Base-by-base conservation (phyloP, 2,113 vertebrate genomes). In the Zosterops borbonicus region DNA sequence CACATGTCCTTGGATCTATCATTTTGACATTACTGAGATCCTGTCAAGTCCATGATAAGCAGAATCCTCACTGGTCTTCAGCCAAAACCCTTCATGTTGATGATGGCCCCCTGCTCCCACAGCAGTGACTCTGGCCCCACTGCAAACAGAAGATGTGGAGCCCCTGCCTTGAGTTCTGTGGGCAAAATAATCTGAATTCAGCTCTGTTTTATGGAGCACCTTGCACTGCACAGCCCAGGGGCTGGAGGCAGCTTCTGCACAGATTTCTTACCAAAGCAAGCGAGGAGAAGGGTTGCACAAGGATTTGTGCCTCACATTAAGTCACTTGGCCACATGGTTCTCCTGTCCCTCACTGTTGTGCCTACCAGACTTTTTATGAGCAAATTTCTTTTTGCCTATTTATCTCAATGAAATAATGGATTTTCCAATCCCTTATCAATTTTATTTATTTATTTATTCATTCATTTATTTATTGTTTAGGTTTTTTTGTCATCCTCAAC, bases 311-410 rank as follows among this genome's bases (percentile, higher is more conserved):
- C 28, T 73, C 39, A 23, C 6, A 4, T 10, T 11, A 8, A 23
- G 3, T 62, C 53, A 10, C 29, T 24, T 31, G 56, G 29, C 15
- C 69, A 19, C 0, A 2, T 0, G 1, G 28, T 59, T 60, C 12
- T 59, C 39, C 53, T 68, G 17, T 35, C 11, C 44, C 16, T 59
- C 33, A n/a, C 12, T 23, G 33, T 4, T 63, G 5, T 75, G 5
- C 8, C 46, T 31, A 24, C 33, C 19, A 53, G 47, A 37, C 2
- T 29, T 58, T 35, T 47, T 47, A 1, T 25, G 37, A 70, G 17
- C 49, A 22, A 4, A 74, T 4, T 11, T 25, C 28, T 71, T 74
- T 5, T 19, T 39, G 3, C 14, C n/a, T 59, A n/a, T 58, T 70
- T 71, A 2, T 27, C 23, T 77, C 65, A 87, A 35, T 24, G 15